Evolutionary conservation across 2,888 invertebrate species (phyloP).

Genomic region (Lydus trimaculatus): DNA sequence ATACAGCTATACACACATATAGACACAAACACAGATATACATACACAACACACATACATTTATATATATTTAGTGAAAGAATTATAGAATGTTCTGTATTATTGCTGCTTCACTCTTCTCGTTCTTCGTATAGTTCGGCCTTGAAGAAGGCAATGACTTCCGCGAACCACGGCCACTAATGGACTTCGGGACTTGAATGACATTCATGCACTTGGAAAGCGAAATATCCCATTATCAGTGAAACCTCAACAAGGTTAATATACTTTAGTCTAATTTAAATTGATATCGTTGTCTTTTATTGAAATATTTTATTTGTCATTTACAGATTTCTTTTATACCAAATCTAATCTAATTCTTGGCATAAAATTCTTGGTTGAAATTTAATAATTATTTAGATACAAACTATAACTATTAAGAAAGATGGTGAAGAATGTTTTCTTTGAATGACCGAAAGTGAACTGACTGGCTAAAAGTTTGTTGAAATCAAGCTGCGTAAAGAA

Average conservation of each 20-base stretch:
- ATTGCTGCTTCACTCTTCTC: not conserved
- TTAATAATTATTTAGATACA: not conserved
- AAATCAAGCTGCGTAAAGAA: not conserved
- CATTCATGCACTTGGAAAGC: conserved; percentile 43
- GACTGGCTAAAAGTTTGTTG: not conserved
- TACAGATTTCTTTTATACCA: not conserved
- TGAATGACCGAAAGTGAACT: conserved; percentile 7
- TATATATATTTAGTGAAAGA: not conserved
- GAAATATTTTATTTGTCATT: conserved; percentile 1
- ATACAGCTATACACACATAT: not conserved
- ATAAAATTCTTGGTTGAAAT: not conserved
- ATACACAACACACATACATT: not conserved
- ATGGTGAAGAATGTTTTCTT: not conserved
- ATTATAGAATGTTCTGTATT: conserved; percentile 3
- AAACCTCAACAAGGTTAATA: conserved; percentile 42
- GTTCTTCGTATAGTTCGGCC: conserved; percentile 35
- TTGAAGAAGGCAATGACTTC: conserved; percentile 55
- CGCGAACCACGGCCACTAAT: conserved; percentile 47
- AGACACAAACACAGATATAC: not conserved
- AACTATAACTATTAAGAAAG: not conserved
- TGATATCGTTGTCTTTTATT: conserved; percentile 9
- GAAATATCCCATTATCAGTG: conserved; percentile 47
- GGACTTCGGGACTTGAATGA: conserved; percentile 48
- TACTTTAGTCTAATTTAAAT: conserved; percentile 45
- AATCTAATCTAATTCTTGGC: conserved; percentile 3